phyloP scores from a whole-genome alignment of 2,888 invertebrate species.

The Agrypnus murinus region DNA sequence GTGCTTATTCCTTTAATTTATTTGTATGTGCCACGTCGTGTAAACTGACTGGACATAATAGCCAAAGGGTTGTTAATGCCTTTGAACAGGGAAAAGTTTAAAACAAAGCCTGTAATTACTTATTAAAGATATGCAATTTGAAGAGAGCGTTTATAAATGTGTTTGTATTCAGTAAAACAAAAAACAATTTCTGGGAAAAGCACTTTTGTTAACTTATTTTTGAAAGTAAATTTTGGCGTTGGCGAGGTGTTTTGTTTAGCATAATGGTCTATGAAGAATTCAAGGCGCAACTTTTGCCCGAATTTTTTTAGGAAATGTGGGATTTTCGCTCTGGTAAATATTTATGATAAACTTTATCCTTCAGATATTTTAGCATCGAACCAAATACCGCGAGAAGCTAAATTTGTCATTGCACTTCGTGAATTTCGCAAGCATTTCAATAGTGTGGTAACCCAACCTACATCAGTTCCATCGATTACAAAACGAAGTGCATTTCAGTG shows the following conservation, averaged over 20 bases:
- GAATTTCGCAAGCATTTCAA: constrained; percentile 5
- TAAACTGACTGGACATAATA: constrained; percentile 5
- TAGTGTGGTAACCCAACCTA: background rate
- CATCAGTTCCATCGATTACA: constrained; percentile 31
- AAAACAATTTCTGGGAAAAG: too few relatives aligned
- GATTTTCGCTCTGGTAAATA: constrained; percentile 11
- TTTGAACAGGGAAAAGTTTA: background rate
- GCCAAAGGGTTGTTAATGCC: background rate
- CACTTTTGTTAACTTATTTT: too few relatives aligned
- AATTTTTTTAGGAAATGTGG: background rate
- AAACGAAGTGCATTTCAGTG: constrained; percentile 45
- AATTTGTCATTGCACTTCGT: constrained; percentile 15
- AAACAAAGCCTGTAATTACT: too few relatives aligned
- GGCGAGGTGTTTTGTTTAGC: constrained; percentile 1
- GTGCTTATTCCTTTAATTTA: constrained; percentile 9
- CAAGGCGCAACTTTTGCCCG: background rate
- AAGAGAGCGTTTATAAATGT: too few relatives aligned
- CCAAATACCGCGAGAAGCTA: constrained; percentile 6
- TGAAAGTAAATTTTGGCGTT: background rate
- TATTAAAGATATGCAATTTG: too few relatives aligned
- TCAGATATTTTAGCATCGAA: background rate
- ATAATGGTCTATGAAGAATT: constrained; percentile 15
- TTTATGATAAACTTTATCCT: constrained; percentile 5
- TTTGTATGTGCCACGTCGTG: constrained; percentile 11
- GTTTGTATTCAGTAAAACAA: too few relatives aligned